Percentiles rank a stretch among this genome's conserved stretches.
phyloP scores from a whole-genome alignment of 35 echinoderm and acorn worm genomes.

The Strongylocentrotus purpuratus region DNA sequence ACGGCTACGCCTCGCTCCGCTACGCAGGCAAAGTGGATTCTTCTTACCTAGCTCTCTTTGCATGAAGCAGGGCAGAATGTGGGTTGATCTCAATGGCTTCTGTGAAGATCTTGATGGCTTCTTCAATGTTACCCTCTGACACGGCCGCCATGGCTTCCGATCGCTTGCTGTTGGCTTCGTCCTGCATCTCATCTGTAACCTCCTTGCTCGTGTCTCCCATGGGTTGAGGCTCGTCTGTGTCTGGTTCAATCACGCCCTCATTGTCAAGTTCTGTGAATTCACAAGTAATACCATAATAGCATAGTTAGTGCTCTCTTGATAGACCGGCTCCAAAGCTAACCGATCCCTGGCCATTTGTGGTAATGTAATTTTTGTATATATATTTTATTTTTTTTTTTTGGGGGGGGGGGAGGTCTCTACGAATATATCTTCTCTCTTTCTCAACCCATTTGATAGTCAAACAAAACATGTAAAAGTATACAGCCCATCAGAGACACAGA shows the following conservation, averaged over 20 bases:
- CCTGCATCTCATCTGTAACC: constrained; percentile 94
- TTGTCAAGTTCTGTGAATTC: constrained; percentile 81
- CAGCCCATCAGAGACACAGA: too few relatives aligned
- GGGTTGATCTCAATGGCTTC: constrained; percentile 87
- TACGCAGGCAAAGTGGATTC: neutral
- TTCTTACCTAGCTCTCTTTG: constrained; percentile 94
- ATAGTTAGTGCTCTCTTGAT: too few relatives aligned
- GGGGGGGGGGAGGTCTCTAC: too few relatives aligned
- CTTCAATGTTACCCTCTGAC: constrained; percentile 88
- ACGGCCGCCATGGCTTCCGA: constrained; percentile 78
- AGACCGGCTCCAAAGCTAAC: too few relatives aligned
- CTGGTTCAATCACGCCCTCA: constrained; percentile 94
- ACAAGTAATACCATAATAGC: neutral
- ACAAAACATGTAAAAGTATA: too few relatives aligned
- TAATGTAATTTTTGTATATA: too few relatives aligned
- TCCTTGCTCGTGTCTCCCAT: constrained; percentile 91
- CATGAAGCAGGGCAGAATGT: constrained; percentile 81
- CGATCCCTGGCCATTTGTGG: too few relatives aligned
- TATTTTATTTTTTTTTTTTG: too few relatives aligned
- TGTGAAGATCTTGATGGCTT: constrained; percentile 83
- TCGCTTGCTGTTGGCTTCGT: constrained; percentile 74
- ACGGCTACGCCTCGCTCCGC: too few relatives aligned
- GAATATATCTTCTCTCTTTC: too few relatives aligned
- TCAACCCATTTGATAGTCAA: too few relatives aligned
- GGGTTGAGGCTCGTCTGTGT: constrained; percentile 75